Base-by-base conservation (phyloP, 2,797 vertebrate species). In the Ctenochaetus hawaiiensis region DNA sequence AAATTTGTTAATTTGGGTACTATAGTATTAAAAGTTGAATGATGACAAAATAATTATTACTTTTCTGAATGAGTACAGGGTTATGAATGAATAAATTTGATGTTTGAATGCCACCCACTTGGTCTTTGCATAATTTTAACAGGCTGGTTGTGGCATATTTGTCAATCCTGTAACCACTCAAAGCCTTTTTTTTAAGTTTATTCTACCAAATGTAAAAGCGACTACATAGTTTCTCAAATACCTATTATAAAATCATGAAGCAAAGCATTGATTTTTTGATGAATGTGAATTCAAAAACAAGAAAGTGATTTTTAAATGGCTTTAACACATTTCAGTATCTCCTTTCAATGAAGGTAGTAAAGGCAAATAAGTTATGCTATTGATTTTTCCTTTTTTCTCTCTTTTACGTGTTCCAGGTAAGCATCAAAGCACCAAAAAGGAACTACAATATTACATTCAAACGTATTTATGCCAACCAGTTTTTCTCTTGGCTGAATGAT, bases 381-480 rank as follows among this genome's bases (percentile, higher is more conserved):
- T 65, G 61, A 68, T 83, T 69, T 83, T 64, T 80, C n/a, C 41
- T 71, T 70, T 75, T 63, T 71, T 60, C 8, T 67, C 54, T 74
- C 47, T 85, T 83, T 79, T 70, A 77, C 70, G 67, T 83, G 75
- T 85, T 82, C 87, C 87, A 75, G 73, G 54, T 84, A 85, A 88
- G 82, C 86, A 58, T 84, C 56, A 85, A 90, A 92, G 90, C 88
- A 92, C 92, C 89, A 41, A 87, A 91, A 88, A 88, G 82, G 72
- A 87, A 92, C 90, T 73, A 91, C 80, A 90, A 89, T 86, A 83
- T 90, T 93, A 94, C 93, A 94, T 94, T 94, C 93, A 93, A 89
- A 41, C 82, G 84, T 88, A 90, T 84, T 88, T 78, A 84, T 80
- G 81, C 79, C 86, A 91, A 88, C 65, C 74, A 74, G 37, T 75